phyloP scores from a whole-genome alignment of 2,113 vertebrate genomes.

The Scomber colias region DNA sequence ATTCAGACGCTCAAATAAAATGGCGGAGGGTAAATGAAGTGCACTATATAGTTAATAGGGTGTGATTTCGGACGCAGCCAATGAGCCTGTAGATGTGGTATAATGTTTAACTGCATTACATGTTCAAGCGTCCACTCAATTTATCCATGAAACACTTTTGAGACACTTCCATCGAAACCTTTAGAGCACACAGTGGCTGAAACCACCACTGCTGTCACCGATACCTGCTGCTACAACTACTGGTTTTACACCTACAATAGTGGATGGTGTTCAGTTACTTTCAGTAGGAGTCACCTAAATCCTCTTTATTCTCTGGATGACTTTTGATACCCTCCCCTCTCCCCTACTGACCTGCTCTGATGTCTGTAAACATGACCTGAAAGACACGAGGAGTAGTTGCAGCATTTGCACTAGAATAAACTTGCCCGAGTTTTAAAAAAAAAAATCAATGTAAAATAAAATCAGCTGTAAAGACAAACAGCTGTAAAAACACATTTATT shows the following conservation, averaged over 20 bases:
- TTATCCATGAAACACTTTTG: no score
- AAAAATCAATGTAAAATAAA: neutral
- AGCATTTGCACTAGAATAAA: neutral
- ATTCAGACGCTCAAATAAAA: no score
- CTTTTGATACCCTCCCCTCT: conserved; percentile 27
- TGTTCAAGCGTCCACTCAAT: neutral
- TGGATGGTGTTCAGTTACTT: conserved; percentile 5
- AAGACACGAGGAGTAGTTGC: neutral
- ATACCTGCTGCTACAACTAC: conserved; percentile 5
- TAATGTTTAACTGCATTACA: neutral
- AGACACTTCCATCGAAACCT: no score
- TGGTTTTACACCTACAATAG: neutral
- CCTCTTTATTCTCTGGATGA: conserved; percentile 25
- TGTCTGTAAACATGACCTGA: conserved; percentile 37
- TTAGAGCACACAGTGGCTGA: neutral
- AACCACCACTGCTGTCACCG: neutral
- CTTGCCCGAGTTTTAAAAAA: neutral
- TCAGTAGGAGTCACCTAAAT: conserved; percentile 25
- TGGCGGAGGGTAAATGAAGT: no score
- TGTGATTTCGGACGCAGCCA: no score
- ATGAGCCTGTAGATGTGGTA: no score
- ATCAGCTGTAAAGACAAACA: neutral
- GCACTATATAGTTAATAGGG: no score
- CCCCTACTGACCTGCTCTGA: conserved; percentile 54
- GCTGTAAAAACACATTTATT: neutral